Base-by-base conservation (phyloP, 2,888 invertebrate species). In the Heteromyza rotundicornis region DNA sequence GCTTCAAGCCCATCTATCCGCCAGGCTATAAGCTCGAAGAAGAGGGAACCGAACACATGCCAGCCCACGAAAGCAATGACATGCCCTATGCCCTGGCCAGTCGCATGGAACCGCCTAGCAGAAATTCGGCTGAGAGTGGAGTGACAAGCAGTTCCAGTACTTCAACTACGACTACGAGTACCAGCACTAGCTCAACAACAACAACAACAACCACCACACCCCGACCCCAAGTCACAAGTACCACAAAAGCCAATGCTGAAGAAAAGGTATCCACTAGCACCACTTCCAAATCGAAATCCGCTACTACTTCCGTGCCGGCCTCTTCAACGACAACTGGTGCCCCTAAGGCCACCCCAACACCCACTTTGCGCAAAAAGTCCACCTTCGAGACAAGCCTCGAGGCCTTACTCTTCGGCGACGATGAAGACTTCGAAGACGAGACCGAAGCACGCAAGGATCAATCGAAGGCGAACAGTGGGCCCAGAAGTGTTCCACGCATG, bases 1-100 rank as follows among this genome's bases (percentile, higher is more conserved):
- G 90, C 0, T 90, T 90, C 70, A 87, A 88, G 70, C 90, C 90
- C 0, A 88, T 90, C 57, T 92, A 91, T 75, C 82, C 84, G 27
- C 78, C 82, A 0, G 80, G 78, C 23, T 82, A 82, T 57, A 71
- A 71, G 56, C 69, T 72, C 1, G 69, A 73, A 2, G 75, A 75
- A 2, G 71, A 71, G 17, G 62, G 69, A 2, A 68, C 73, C 12
- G 49, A 20, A 10, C 64, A 63, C 19, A 32, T 61, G 27, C 63
- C 69, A 19, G 14, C 36, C 19, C 65, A 60, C 56, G 66, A 69
- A 24, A 59, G 40, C 1, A 65, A 71, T 17, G 73, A 78, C 50
- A 64, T 69, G 36, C 74, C 74, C 1, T 52, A 74, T 14, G 75
- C 75, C 2, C 54, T 76, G 44, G 71, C 75, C 3, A 73, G 70